Evolutionary conservation across 2,888 invertebrate species (phyloP).

Genomic region (Nezara viridula): DNA sequence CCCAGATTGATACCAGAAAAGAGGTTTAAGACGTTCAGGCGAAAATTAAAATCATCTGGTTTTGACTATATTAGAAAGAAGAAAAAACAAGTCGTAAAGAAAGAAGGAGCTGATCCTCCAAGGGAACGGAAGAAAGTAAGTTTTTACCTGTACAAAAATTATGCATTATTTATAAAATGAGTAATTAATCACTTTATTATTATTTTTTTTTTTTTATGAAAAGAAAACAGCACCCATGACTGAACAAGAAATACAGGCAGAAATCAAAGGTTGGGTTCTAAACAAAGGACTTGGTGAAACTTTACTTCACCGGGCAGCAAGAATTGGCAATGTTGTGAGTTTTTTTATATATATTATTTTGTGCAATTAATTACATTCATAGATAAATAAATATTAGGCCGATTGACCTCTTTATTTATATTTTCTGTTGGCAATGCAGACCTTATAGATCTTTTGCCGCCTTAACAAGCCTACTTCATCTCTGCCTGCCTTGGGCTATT

Average conservation of each 20-base stretch:
- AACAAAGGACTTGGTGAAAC: constrained; percentile 96
- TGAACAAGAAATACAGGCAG: constrained; percentile 81
- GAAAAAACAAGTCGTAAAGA: constrained; percentile 77
- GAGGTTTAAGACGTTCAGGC: constrained; percentile 68
- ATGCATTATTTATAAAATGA: background rate
- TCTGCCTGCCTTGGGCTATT: too few species aligned
- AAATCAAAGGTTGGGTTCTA: constrained; percentile 91
- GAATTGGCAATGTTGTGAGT: constrained; percentile 88
- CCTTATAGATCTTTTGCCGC: too few species aligned
- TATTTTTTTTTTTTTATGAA: constrained; percentile 58
- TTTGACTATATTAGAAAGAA: constrained; percentile 93
- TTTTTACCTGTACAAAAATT: background rate
- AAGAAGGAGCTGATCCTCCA: constrained; percentile 68
- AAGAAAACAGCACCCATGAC: constrained; percentile 64
- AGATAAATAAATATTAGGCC: too few species aligned
- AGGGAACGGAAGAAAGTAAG: constrained; percentile 70
- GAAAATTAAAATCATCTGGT: constrained; percentile 83
- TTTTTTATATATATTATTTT: background rate
- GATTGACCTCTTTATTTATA: too few species aligned
- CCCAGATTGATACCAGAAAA: constrained; percentile 40
- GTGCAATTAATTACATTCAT: background rate
- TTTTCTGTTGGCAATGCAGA: too few species aligned
- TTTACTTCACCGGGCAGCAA: constrained; percentile 89
- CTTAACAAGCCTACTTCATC: too few species aligned
- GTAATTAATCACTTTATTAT: background rate